A percentile compares a stretch with the other conserved stretches of the same genome.
phyloP scores from a whole-genome alignment of 2,888 invertebrate species.

The Baccha elongata region DNA sequence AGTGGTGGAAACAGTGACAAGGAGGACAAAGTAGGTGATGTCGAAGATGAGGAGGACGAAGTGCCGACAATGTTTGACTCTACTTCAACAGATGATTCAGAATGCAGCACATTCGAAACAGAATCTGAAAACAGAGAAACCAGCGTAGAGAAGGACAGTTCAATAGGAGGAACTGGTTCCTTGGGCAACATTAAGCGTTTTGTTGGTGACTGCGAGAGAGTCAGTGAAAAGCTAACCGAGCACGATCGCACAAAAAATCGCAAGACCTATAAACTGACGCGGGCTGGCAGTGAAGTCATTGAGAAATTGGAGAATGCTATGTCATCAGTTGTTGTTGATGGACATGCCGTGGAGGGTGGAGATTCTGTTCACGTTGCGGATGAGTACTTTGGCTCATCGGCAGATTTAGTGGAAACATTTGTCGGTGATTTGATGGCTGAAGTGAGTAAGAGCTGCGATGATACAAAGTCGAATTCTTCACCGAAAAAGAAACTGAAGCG shows the following conservation, averaged over 20 bases:
- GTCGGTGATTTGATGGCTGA: constrained; percentile 85
- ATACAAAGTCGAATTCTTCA: constrained; percentile 70
- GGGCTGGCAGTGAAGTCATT: constrained; percentile 75
- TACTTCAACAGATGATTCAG: constrained; percentile 79
- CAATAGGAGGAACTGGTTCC: constrained; percentile 54
- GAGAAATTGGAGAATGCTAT: constrained; percentile 73
- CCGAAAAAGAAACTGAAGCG: constrained; percentile 74
- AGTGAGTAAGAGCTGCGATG: constrained; percentile 81
- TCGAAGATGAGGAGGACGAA: constrained; percentile 77
- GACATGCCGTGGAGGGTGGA: constrained; percentile 53
- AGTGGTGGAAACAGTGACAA: constrained; percentile 56
- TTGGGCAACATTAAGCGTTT: constrained; percentile 79
- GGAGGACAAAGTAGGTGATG: constrained; percentile 42
- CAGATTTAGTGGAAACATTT: constrained; percentile 84
- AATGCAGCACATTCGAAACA: constrained; percentile 81
- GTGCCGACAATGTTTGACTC: constrained; percentile 62
- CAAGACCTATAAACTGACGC: constrained; percentile 80
- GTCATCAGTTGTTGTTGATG: constrained; percentile 73
- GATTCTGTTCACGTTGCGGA: constrained; percentile 86
- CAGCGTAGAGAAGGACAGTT: constrained; percentile 79
- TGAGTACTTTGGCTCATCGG: constrained; percentile 85
- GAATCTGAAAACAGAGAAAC: constrained; percentile 80
- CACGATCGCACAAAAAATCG: constrained; percentile 82
- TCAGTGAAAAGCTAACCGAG: constrained; percentile 80
- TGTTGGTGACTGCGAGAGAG: constrained; percentile 81